Base-by-base conservation (phyloP, 2,888 invertebrate species). In the Melolontha melolontha region DNA sequence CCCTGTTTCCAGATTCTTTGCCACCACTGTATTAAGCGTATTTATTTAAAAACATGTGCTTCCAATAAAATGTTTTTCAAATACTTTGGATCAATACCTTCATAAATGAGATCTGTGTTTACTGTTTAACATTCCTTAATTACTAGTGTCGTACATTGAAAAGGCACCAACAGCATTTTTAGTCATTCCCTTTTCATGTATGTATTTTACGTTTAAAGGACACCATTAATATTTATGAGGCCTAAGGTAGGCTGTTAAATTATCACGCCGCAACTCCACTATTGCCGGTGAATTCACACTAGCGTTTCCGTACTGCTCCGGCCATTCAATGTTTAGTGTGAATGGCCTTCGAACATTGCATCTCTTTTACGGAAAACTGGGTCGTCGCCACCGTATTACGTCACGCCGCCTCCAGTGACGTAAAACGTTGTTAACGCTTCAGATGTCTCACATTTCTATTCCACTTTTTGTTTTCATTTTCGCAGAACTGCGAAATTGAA, bases 301-400 rank as follows among this genome's bases (percentile, higher is more conserved):
- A 39, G 11, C 22, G 34, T 14, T 42, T n/a, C 59, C 11, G 16
- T n/a, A 29, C 16, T 16, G 59, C 49, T 16, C 29, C 14, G 42
- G 41, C 66, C 57, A 66, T 66, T 66, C 66, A 66, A 40, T 41
- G 66, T 40, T 49, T 57, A 49, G 55, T 50, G 66, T 59, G 66
- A 57, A 66, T 57, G 66, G 50, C 66, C 66, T 66, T 66, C 41
- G 66, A 57, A 41, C 22, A 41, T 50, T 59, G 57, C 59, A 62
- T 62, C 66, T 40, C 57, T 66, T 66, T 49, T 66, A 29, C 42
- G 1, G 22, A 40, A 57, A 66, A 66, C 22, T 66, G 44, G 66
- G 66, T 66, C 66, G 59, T 59, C 66, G 57, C 50, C 66, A 66
- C 50, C 29, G 41, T 22, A 55, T 66, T 49, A 66, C 66, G 66